Evolutionary conservation across 2,113 vertebrate genomes (phyloP).

Genomic region (Oryzias celebensis): DNA sequence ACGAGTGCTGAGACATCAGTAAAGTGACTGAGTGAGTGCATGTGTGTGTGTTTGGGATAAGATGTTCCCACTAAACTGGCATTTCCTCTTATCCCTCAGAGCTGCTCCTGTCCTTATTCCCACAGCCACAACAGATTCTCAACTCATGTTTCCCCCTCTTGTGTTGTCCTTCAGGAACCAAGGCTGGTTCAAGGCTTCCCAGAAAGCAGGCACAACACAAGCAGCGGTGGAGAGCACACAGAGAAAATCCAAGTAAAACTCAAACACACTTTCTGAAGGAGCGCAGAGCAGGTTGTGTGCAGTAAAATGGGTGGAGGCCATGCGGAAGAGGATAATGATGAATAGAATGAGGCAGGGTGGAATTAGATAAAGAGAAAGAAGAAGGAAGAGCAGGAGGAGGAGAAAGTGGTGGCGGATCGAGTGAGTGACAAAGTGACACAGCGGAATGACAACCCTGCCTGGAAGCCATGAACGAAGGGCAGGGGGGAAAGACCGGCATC

Average conservation of each 20-base stretch:
- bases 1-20: conserved; percentile 47
- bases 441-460: conserved; percentile 66
- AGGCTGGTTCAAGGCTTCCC: conserved; percentile 38
- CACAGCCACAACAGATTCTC: conserved; percentile 43
- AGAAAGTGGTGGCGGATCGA: conserved; percentile 19
- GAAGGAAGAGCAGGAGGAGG: conserved; percentile 18
- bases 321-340: conserved; percentile 50
- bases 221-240: background rate
- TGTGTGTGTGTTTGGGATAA: background rate
- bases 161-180: conserved; percentile 41
- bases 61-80: conserved; percentile 42
- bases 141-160: conserved; percentile 17
- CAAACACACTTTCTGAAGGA: conserved; percentile 16
- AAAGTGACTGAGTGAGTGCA: background rate
- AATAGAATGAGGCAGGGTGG: conserved; percentile 42
- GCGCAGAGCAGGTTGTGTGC: conserved; percentile 13
- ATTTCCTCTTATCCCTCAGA: conserved; percentile 59
- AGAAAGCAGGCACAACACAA: conserved; percentile 57
- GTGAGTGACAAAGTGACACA: conserved; percentile 63
- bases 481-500: conserved; percentile 30
- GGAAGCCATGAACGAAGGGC: conserved; percentile 52
- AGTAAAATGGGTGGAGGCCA: conserved; percentile 60
- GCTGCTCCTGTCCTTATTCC: conserved; percentile 64
- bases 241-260: background rate
- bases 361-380: conserved; percentile 48